Evolutionary conservation across 2,888 invertebrate genomes (phyloP).

Genomic region (Liodrosophila aerea): DNA sequence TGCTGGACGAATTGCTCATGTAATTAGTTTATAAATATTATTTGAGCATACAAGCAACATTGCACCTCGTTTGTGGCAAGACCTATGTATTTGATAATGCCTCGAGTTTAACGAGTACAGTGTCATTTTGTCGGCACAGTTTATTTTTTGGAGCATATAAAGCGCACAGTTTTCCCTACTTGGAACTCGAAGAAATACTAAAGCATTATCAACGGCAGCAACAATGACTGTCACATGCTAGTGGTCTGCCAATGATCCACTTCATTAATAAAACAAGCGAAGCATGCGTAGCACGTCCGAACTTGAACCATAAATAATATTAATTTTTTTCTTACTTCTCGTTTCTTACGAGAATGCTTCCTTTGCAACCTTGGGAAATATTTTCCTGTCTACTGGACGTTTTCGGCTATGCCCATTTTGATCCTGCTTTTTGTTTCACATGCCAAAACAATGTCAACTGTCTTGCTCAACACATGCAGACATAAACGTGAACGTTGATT

Average conservation of each 20-base stretch:
- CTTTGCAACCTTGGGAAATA: conserved; percentile 56
- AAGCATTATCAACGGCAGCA: not conserved
- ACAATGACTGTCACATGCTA: not conserved
- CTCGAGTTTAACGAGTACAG: too few relatives aligned
- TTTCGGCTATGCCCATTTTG: conserved; percentile 58
- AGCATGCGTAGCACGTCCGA: conserved; percentile 76
- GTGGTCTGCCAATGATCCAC: conserved; percentile 26
- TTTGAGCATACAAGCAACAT: too few relatives aligned
- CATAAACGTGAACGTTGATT: conserved; percentile 72
- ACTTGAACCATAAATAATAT: conserved; percentile 79
- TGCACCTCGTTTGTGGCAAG: too few relatives aligned
- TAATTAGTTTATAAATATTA: too few relatives aligned
- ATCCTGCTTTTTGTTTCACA: conserved; percentile 49
- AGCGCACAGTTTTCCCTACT: not conserved
- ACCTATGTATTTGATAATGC: too few relatives aligned
- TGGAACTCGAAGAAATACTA: conserved; percentile 39
- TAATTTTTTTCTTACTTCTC: conserved; percentile 48
- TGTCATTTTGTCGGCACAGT: conserved; percentile 30
- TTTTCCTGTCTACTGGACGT: conserved; percentile 52
- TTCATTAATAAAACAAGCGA: conserved; percentile 40
- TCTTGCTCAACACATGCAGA: conserved; percentile 82
- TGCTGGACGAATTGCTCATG: too few relatives aligned
- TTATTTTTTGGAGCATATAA: conserved; percentile 9
- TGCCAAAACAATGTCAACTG: conserved; percentile 79
- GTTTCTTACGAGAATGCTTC: conserved; percentile 24